These are phyloP conservation scores for Peromyscus polionotus DNA, from an alignment of 2,113 vertebrate genomes.

Conservation along the genomic window DNA sequence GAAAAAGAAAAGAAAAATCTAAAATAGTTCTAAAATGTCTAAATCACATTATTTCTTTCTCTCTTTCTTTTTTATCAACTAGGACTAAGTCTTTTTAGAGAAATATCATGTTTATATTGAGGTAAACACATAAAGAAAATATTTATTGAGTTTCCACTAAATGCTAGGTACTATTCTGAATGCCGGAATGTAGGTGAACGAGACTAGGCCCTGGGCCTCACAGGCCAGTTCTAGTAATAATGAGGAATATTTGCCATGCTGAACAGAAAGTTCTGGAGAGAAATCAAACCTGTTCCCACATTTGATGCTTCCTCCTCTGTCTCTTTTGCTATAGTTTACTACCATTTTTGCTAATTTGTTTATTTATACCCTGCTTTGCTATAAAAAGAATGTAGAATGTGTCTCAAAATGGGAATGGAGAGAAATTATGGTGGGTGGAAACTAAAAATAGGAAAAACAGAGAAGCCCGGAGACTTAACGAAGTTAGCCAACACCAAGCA, in stretches of 20 bases:
- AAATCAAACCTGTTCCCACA: not conserved
- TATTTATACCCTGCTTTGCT: not conserved
- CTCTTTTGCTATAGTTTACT: not conserved
- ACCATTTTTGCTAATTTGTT: constrained; percentile 18
- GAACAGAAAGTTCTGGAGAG: not conserved
- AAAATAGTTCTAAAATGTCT: constrained; percentile 41
- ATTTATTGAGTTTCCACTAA: constrained; percentile 5
- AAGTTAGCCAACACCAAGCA: not conserved
- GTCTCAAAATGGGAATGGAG: not conserved
- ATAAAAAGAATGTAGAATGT: constrained; percentile 6
- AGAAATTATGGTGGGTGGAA: not conserved
- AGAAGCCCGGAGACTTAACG: not conserved
- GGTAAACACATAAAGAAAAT: not conserved
- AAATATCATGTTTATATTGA: not conserved
- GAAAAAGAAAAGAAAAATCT: not conserved
- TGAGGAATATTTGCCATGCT: not conserved
- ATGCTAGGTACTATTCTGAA: not conserved
- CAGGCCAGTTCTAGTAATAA: not conserved
- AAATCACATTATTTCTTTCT: not conserved
- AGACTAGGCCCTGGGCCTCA: not conserved
- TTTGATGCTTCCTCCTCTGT: not conserved
- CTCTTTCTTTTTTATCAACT: not conserved
- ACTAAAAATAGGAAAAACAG: not conserved
- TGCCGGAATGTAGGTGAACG: not conserved
- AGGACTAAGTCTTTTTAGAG: constrained; percentile 9